Evolutionary conservation across 2,113 vertebrate genomes (phyloP).

Genomic region (Choloepus hoffmanni): DNA sequence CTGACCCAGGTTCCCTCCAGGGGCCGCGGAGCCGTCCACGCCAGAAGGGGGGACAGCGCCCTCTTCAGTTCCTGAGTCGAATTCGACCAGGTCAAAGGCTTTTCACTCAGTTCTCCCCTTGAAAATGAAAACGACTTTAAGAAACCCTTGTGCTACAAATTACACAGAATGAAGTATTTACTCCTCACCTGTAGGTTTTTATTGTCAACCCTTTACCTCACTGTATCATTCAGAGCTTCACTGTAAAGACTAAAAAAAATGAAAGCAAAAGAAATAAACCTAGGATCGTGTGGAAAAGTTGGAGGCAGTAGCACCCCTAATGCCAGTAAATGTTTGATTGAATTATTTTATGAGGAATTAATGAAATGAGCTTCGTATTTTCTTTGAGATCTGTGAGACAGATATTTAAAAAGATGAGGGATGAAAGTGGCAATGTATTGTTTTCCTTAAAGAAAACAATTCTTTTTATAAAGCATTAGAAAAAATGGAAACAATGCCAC

Average conservation of each 20-base stretch:
- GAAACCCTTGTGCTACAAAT: not conserved
- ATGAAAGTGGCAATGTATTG: not conserved
- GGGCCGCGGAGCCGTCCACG: slow-evolving; percentile 46
- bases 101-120: not conserved
- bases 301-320: slow-evolving; percentile 42
- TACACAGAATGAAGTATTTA: not conserved
- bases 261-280: slow-evolving; percentile 30
- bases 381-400: not conserved
- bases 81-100: not conserved
- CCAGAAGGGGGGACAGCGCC: slow-evolving; percentile 88
- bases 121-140: slow-evolving; percentile 17
- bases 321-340: slow-evolving; percentile 49
- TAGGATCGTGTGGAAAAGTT: slow-evolving; percentile 35
- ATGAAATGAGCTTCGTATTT: not conserved
- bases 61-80: slow-evolving; percentile 88
- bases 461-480: not conserved
- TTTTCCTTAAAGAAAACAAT: slow-evolving; percentile 50
- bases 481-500: not conserved
- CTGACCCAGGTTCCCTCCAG: slow-evolving; percentile 73
- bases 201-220: not conserved
- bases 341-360: slow-evolving; percentile 41
- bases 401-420: slow-evolving; percentile 13
- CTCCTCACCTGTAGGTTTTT: not conserved
- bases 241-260: slow-evolving; percentile 26
- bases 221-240: not conserved